phyloP scores from a whole-genome alignment of 2,888 invertebrate species.

The Maniola hyperantus region DNA sequence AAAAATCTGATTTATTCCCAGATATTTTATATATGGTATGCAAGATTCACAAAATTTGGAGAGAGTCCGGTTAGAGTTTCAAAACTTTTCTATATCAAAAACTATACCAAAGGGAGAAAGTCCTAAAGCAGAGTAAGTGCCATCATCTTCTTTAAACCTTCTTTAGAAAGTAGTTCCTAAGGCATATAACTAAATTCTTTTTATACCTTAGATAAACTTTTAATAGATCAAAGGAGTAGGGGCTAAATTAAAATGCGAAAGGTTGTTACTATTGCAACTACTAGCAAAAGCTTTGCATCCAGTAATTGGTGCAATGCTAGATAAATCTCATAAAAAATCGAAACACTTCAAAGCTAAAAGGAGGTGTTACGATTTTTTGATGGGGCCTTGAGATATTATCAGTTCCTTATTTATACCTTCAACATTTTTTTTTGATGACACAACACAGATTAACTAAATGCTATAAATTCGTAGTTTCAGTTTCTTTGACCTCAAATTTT shows the following conservation, averaged over 20 bases:
- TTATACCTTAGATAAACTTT: not conserved
- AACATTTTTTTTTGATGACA: no score
- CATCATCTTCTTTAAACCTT: not conserved
- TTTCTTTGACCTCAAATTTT: not conserved
- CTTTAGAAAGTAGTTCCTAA: not conserved
- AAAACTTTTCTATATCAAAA: slow-evolving; percentile 94
- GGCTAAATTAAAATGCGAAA: no score
- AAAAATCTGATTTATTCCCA: slow-evolving; percentile 51
- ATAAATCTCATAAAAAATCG: no score
- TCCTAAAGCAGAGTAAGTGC: slow-evolving; percentile 89
- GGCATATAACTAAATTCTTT: not conserved
- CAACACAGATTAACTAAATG: not conserved
- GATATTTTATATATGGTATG: slow-evolving; percentile 98
- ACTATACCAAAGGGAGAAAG: slow-evolving; percentile 93
- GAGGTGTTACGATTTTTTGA: no score
- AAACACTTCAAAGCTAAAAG: no score
- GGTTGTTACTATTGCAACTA: no score
- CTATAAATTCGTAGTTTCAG: not conserved
- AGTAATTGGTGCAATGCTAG: not conserved
- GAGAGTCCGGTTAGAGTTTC: slow-evolving; percentile 94
- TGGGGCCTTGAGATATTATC: no score
- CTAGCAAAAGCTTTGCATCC: not conserved
- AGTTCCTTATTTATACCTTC: no score
- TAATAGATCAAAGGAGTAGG: not conserved
- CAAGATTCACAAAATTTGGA: slow-evolving; percentile 98